Base-by-base conservation (phyloP, 2,797 vertebrate species). In the Lutjanus argentimaculatus region DNA sequence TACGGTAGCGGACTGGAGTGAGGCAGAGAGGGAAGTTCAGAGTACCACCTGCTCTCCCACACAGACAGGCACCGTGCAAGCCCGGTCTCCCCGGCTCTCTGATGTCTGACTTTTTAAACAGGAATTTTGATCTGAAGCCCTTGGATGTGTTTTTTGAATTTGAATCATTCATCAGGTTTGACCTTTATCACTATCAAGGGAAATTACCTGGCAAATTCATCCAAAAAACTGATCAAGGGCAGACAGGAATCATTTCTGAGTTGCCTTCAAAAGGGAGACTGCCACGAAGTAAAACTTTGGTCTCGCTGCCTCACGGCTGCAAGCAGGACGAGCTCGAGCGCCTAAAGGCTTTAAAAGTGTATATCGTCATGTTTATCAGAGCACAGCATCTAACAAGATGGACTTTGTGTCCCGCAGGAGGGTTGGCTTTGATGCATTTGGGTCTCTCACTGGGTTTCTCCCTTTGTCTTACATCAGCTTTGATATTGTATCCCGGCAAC, bases 41-140 rank as follows among this genome's bases (percentile, higher is more conserved):
- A 89, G 78, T 25, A 76, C 63, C 85, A 88, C 80, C 86, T 88
- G 88, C 85, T 80, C 68, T 62, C 80, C 66, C 80, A 72, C 82
- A 79, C 76, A 76, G 71, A 72, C 69, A 7, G 79, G 40, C 65
- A 22, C 71, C 77, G 56, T 65, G 46, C 36, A 21, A 59, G 64
- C 57, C 57, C 3, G 5, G 56, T 56, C 83, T 67, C 25, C 46
- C 17, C 51, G 10, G 46, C 36, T 73, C 83, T 88, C 68, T 82
- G 76, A 87, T 81, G 81, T 79, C 72, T 74, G 82, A 89, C 77
- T 89, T 82, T 82, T 83, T 82, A 84, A 88, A 90, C 80, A 64
- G 64, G 45, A n/a, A n/a, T n/a, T n/a, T n/a, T n/a, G n/a, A n/a
- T n/a, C n/a, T n/a, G n/a, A n/a, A n/a, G n/a, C n/a, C n/a, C n/a